Evolutionary conservation across 2,113 vertebrate species (phyloP), one percentile per base, ranked within the genome.

Genomic region (Brachyhypopomus gauderio): DNA sequence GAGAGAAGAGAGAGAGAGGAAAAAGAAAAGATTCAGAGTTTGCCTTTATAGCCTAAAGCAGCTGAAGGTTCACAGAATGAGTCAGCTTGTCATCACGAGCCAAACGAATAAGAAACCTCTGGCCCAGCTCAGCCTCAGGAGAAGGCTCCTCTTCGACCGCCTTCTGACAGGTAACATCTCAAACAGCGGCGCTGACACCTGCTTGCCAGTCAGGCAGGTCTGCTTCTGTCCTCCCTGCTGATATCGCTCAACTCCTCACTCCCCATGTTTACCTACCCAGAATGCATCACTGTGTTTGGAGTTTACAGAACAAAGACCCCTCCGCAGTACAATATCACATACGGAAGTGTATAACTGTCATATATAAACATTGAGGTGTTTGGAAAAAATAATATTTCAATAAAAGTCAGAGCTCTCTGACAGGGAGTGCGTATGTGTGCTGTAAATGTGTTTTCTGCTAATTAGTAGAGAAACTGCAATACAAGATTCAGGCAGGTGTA

Each of bases 101-200:
- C 63, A 64, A 62, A 74, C 9, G 72, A 85, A 71, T 66, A 71
- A 58, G 59, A 85, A 85, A 77, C 70, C 80, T 79, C 78, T 59
- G 67, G 77, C 41, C 48, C n/a, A 22, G 75, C 58, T 38, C 58
- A 48, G 52, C 45, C 66, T 77, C 60, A 58, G 27, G 60, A 67
- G 73, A 80, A 27, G 12, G 60, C 45, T 80, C 67, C 11, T 66
- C 27, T 76, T 70, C 34, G 63, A 72, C 72, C 55, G 52, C 73
- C 67, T 75, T 56, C 82, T 85, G 84, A 80, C 84, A 83, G 81
- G 66, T 85, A 83, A 85, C 80, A 85, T 80, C 81, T 85, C 77
- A 71, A 78, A 79, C 69, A 78, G 82, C 64, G 25, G 11, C 48
- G 23, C 79, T 55, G 59, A 83, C 81, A 74, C 74, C 77, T 76